Conservation (phyloP, 2,888 invertebrate species). For the Ormyrus pomaceus region DNA sequence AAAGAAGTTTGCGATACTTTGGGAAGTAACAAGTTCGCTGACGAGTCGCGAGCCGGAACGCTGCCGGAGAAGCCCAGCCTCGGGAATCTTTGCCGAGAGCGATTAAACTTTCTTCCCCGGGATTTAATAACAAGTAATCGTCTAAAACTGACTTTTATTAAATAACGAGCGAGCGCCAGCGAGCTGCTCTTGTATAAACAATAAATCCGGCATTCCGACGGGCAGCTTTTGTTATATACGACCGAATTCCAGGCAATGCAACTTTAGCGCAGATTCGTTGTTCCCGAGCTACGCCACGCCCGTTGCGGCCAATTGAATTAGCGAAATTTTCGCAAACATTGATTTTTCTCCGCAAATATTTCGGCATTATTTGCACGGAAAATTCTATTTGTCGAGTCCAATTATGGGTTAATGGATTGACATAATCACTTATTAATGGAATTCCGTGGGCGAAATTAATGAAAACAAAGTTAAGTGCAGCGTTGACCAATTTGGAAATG, state of each 20-base stretch:
- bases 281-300: too few species aligned
- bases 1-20: constrained; percentile 26
- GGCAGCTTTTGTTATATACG: too few species aligned
- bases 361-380: too few species aligned
- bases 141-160: constrained; percentile 19
- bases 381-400: too few species aligned
- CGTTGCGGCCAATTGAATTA: too few species aligned
- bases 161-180: neutral
- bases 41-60: neutral
- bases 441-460: too few species aligned
- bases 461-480: too few species aligned
- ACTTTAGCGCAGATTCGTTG: neutral
- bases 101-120: constrained; percentile 47
- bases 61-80: neutral
- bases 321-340: too few species aligned
- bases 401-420: too few species aligned
- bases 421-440: too few species aligned
- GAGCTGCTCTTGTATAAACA: constrained; percentile 4
- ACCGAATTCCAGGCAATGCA: constrained; percentile 3
- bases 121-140: constrained; percentile 51
- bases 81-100: constrained; percentile 41
- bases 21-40: constrained; percentile 3
- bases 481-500: too few species aligned
- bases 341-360: too few species aligned
- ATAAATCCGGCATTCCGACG: constrained; percentile 1